Evolutionary conservation across 2,888 invertebrate genomes (phyloP).

Genomic region (Norana najaformis): DNA sequence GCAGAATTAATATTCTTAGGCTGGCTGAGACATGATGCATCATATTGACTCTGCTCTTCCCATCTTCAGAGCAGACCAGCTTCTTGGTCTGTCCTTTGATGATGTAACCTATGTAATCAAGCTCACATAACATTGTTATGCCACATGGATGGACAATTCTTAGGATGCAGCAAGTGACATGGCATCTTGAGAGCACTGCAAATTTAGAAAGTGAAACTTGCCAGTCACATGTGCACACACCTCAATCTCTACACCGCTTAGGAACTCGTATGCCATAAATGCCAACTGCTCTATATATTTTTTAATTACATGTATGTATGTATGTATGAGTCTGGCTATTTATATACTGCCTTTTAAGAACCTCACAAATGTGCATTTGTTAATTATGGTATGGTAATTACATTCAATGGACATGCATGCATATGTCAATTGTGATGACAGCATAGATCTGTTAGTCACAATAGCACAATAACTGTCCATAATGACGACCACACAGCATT

Average conservation of each 20-base stretch:
- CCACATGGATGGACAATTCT: background rate
- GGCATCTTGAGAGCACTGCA: background rate
- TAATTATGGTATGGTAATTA: no score
- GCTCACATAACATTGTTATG: background rate
- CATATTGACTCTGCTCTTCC: conserved; percentile 5
- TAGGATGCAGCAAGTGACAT: background rate
- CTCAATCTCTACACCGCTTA: background rate
- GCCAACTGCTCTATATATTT: background rate
- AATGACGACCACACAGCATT: background rate
- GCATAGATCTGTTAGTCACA: background rate
- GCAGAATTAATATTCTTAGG: background rate
- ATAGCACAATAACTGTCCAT: background rate
- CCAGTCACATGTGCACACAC: background rate
- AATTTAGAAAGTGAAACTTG: background rate
- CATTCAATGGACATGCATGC: no score
- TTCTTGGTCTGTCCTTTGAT: background rate
- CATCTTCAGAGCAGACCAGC: background rate
- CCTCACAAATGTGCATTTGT: no score
- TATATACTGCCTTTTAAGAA: no score
- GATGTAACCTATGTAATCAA: background rate
- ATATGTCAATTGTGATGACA: no score
- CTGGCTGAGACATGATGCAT: conserved; percentile 13
- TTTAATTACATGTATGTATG: background rate
- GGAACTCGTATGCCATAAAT: background rate
- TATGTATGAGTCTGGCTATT: no score